Conservation (phyloP, 2,888 invertebrate genomes). For the Limenitis arthemis region DNA sequence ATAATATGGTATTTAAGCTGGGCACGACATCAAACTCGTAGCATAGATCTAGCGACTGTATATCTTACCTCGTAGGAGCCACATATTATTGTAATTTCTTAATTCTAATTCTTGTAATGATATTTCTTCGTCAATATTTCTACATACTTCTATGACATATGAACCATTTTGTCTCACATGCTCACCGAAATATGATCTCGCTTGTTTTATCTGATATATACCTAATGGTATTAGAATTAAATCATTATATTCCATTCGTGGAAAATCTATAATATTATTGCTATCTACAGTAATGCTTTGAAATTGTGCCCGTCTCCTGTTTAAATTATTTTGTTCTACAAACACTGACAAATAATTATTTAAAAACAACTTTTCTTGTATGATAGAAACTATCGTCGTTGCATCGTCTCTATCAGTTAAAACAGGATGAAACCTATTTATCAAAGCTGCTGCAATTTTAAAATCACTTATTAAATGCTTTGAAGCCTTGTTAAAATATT, state of each 20-base stretch:
- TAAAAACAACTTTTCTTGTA: constrained; percentile 6
- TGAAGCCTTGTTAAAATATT: constrained; percentile 6
- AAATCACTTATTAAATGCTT: constrained; percentile 5
- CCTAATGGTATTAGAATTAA: constrained; percentile 13
- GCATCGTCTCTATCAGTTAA: constrained; percentile 9
- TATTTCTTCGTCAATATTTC: constrained; percentile 2
- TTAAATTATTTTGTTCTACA: constrained; percentile 6
- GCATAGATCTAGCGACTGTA: no score
- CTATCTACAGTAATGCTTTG: background rate
- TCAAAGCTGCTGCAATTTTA: constrained; percentile 10
- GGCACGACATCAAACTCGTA: constrained; percentile 13
- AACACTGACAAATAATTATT: constrained; percentile 7
- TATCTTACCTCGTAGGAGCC: constrained; percentile 16
- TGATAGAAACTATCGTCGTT: constrained; percentile 8
- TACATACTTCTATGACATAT: constrained; percentile 18
- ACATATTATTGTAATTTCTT: constrained; percentile 1
- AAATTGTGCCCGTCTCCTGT: constrained; percentile 5
- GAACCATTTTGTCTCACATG: constrained; percentile 16
- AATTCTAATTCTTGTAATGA: constrained; percentile 3
- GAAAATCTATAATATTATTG: background rate
- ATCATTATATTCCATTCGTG: background rate
- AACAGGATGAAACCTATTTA: constrained; percentile 4
- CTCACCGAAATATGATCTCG: constrained; percentile 21
- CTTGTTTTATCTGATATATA: constrained; percentile 16
- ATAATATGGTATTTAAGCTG: constrained; percentile 21